These are phyloP conservation scores for silkworm (Bombyx mori) DNA, from an alignment of 1,140 invertebrate genomes.

Conservation along the genomic window ASM3026992v2 NC_085107.1:10117001-10117500, in stretches of 20 bases:
- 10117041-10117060: conserved; percentile 94
- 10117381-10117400: conserved; percentile 81
- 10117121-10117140: conserved; percentile 90
- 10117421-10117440: conserved; percentile 78
- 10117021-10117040: conserved; percentile 85
- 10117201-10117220: too few relatives aligned
- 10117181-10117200: neutral
- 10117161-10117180: neutral
- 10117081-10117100: conserved; percentile 94
- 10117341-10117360: conserved; percentile 85
- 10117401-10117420: conserved; percentile 82
- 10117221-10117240: too few relatives aligned
- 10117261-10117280: conserved; percentile 82
- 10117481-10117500: neutral
- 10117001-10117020: conserved; percentile 1
- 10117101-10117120: conserved; percentile 87
- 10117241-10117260: too few relatives aligned
- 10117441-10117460: conserved; percentile 10
- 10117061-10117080: conserved; percentile 93
- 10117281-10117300: conserved; percentile 86
- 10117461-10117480: neutral
- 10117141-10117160: conserved; percentile 78
- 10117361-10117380: conserved; percentile 84
- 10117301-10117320: conserved; percentile 86
- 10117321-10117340: conserved; percentile 85